Base-by-base conservation (phyloP, 2,888 invertebrate species). In the Pyrrhosoma nymphula region DNA sequence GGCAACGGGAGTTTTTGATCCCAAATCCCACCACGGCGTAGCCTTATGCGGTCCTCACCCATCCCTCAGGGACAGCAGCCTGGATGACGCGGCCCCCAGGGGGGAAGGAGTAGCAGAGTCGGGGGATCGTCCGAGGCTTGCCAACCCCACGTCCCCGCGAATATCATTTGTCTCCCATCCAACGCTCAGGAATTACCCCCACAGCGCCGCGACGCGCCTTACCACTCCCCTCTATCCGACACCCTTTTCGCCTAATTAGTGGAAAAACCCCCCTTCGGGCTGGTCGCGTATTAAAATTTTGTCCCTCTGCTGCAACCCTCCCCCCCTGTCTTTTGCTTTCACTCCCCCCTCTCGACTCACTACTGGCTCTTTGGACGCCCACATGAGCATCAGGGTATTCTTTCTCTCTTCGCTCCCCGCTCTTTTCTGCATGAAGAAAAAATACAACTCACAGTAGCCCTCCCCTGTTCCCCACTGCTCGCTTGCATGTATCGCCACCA, bases 171-270 rank as follows among this genome's bases (percentile, higher is more conserved):
- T 82, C 82, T 82, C 82, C 16, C 35, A 30, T 30, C 82, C 82
- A 16, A 82, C 82, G 82, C 82, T 35, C 82, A 35, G 82, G 82
- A 82, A 82, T 82, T 82, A 82, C 30, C 82, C 82, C 14, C 35
- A 82, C 30, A 30, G 35, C 82, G 35, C 30, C 30, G 82, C n/a
- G 26, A 26, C 30, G n/a, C 14, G 14, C 82, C 82, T 2, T n/a
- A 20, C 30, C 75, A 6, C 30, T 30, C 75, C 75, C 82, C 82
- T 82, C 35, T 18, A 30, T 18, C 82, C 82, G 35, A 82, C 82
- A 35, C 82, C 82, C 82, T 82, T 35, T 82, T 82, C 82, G 82
- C 82, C 82, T 82, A 82, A 82, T 82, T 82, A 82, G 82, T 30
- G 82, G 82, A 35, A 82, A 82, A 82, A 82, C 82, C 82, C 8